These are phyloP conservation scores for Cantharis rustica DNA, from an alignment of 2,888 invertebrate genomes.

Conservation along the genomic window DNA sequence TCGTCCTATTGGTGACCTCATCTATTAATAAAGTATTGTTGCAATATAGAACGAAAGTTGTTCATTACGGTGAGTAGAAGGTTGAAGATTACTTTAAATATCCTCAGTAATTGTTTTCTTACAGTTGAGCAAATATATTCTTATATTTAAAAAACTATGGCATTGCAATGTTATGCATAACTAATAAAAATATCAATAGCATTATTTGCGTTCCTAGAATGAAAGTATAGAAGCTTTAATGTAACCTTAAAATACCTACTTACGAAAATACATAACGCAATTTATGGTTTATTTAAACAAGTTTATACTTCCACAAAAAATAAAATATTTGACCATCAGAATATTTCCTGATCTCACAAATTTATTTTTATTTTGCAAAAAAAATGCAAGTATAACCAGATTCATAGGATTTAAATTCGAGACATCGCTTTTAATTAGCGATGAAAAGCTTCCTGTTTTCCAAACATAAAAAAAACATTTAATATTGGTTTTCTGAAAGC, in stretches of 20 bases:
- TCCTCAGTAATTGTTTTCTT: neutral
- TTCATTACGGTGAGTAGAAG: slow-evolving; percentile 1
- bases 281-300: neutral
- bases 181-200: slow-evolving; percentile 1
- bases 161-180: slow-evolving; percentile 2
- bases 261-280: neutral
- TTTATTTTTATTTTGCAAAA: neutral
- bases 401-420: no score
- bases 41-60: slow-evolving; percentile 4
- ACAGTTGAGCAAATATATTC: neutral
- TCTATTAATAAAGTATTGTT: slow-evolving; percentile 1
- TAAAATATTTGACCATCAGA: neutral
- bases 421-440: no score
- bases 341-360: neutral
- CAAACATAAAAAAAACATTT: no score
- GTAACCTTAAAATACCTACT: neutral
- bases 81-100: slow-evolving; percentile 3
- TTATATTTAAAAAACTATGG: neutral
- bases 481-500: no score
- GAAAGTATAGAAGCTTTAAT: neutral
- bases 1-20: slow-evolving; percentile 1
- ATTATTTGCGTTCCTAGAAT: neutral
- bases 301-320: neutral
- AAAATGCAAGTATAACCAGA: no score
- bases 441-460: no score